These are phyloP conservation scores for Oreohelix idahoensis DNA, from an alignment of 1,140 invertebrate genomes.

Conservation along the genomic window DNA sequence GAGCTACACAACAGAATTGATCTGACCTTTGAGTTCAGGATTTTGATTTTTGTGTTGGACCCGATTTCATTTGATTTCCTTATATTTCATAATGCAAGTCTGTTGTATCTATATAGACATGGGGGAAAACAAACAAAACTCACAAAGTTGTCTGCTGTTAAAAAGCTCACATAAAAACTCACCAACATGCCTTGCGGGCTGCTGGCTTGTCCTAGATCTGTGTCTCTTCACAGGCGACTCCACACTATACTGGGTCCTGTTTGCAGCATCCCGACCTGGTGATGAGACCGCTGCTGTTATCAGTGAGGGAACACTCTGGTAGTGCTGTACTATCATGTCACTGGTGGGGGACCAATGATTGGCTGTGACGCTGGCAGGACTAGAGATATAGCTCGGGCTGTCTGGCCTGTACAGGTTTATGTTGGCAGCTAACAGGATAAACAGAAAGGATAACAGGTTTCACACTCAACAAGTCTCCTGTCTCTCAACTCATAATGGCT, in stretches of 20 bases:
- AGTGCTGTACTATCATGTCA: neutral
- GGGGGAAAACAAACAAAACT: too few relatives aligned
- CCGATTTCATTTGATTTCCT: too few relatives aligned
- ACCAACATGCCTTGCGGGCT: neutral
- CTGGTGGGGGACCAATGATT: slow-evolving; percentile 25
- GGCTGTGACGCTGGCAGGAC: neutral
- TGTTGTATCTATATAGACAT: too few relatives aligned
- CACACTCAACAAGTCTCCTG: too few relatives aligned
- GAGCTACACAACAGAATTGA: too few relatives aligned
- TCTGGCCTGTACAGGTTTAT: slow-evolving; percentile 25
- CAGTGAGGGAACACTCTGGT: neutral
- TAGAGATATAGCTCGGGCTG: slow-evolving; percentile 1
- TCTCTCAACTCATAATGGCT: too few relatives aligned
- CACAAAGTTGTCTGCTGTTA: too few relatives aligned
- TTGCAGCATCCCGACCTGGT: neutral
- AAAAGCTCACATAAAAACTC: slow-evolving; percentile 20
- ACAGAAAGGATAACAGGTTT: too few relatives aligned
- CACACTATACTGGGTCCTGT: neutral
- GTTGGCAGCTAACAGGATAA: neutral
- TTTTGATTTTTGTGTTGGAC: too few relatives aligned
- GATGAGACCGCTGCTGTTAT: neutral
- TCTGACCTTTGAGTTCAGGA: too few relatives aligned
- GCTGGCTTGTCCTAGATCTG: neutral
- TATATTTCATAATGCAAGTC: too few relatives aligned
- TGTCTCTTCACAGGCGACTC: slow-evolving; percentile 13